phyloP scores from a whole-genome alignment of 2,888 invertebrate species.

The Macrophya annulata region DNA sequence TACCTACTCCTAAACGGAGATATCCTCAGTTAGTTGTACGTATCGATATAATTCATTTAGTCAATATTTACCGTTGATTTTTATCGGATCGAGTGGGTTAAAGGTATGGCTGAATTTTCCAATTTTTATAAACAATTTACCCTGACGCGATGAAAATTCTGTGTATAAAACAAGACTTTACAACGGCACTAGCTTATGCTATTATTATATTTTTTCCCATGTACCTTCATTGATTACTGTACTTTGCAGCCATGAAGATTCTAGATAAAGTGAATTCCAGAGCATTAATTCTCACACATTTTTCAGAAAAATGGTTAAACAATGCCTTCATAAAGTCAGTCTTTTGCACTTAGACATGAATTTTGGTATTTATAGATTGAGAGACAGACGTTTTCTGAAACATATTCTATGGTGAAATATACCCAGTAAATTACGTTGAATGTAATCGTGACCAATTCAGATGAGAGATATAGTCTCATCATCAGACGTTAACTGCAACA shows the following conservation, averaged over 20 bases:
- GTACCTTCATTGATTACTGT: constrained; percentile 35
- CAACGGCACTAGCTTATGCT: background rate
- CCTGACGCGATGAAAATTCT: background rate
- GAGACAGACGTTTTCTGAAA: background rate
- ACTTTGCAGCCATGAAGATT: constrained; percentile 38
- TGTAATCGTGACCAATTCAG: constrained; percentile 17
- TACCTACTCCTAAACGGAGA: constrained; percentile 4
- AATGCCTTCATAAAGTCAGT: background rate
- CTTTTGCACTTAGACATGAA: background rate
- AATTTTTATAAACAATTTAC: background rate
- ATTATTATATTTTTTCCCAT: background rate
- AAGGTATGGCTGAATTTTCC: background rate
- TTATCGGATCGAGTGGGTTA: background rate
- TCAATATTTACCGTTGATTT: background rate
- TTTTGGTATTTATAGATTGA: background rate
- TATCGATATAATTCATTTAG: background rate
- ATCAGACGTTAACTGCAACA: constrained; percentile 32
- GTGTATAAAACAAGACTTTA: constrained; percentile 15
- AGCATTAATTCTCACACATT: constrained; percentile 1
- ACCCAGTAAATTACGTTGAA: background rate
- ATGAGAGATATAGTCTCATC: constrained; percentile 19
- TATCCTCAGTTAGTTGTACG: background rate
- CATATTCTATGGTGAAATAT: background rate
- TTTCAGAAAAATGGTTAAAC: background rate
- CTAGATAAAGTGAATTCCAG: constrained; percentile 18